Evolutionary conservation across 2,888 invertebrate genomes (phyloP).

Genomic region (Amphipoea lucens): DNA sequence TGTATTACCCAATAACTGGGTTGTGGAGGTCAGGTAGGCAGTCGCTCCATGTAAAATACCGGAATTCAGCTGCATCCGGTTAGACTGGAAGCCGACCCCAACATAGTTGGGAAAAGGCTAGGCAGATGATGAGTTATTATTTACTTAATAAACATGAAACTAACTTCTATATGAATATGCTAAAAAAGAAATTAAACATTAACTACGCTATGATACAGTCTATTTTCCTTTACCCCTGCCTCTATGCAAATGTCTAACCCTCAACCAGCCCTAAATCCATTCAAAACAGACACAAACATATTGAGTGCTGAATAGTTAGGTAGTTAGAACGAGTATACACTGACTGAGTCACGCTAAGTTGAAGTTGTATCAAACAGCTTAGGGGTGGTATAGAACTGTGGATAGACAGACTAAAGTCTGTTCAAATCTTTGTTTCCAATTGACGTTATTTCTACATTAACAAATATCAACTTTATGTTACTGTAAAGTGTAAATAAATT

Average conservation of each 20-base stretch:
- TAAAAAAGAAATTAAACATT: no score
- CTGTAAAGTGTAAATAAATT: background rate
- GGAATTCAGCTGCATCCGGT: no score
- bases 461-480: background rate
- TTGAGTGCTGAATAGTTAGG: background rate
- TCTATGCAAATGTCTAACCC: background rate
- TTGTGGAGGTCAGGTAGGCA: no score
- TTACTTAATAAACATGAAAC: no score
- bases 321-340: background rate
- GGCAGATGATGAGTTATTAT: no score
- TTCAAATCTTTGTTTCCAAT: background rate
- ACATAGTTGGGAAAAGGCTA: no score
- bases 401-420: background rate
- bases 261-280: background rate
- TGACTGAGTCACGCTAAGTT: slow-evolving; percentile 12
- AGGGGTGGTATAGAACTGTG: background rate
- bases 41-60: no score
- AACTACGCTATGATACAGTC: no score
- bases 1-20: no score
- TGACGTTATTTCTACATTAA: background rate
- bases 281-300: background rate
- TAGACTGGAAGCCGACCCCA: no score
- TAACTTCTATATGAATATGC: no score
- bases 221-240: background rate
- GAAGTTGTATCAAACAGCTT: slow-evolving; percentile 24